Percentiles rank a stretch among this genome's conserved stretches.
phyloP scores from a whole-genome alignment of 2,797 vertebrate species.

The Phoxinus dragarum region DNA sequence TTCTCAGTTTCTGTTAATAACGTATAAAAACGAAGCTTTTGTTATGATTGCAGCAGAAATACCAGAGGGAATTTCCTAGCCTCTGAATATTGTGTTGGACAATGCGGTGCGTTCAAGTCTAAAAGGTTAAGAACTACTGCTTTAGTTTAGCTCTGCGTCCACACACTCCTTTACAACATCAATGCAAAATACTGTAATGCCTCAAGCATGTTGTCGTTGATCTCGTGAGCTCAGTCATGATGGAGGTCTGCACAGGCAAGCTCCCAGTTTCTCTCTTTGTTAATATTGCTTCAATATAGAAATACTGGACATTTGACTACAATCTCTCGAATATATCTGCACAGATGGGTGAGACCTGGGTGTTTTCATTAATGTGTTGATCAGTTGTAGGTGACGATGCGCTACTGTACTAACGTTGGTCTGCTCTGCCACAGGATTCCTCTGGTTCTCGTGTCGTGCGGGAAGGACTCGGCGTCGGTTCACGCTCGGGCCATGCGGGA shows the following conservation, averaged over 20 bases:
- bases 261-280: background rate
- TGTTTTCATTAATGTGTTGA: background rate
- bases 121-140: too few relatives aligned
- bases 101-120: too few relatives aligned
- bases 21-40: background rate
- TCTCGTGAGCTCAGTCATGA: background rate
- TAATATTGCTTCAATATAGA: background rate
- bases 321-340: background rate
- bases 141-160: too few relatives aligned
- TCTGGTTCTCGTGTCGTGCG: conserved; percentile 57
- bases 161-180: too few relatives aligned
- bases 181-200: too few relatives aligned
- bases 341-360: background rate
- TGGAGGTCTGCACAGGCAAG: background rate
- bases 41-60: background rate
- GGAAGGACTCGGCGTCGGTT: background rate
- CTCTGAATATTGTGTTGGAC: too few relatives aligned
- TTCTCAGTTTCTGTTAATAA: background rate
- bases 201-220: too few relatives aligned
- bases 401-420: background rate
- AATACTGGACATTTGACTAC: background rate
- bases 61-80: background rate
- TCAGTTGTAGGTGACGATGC: background rate
- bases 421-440: conserved; percentile 58
- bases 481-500: conserved; percentile 62